Conservation (phyloP, 2,113 vertebrate genomes). For the Salminus brasiliensis region DNA sequence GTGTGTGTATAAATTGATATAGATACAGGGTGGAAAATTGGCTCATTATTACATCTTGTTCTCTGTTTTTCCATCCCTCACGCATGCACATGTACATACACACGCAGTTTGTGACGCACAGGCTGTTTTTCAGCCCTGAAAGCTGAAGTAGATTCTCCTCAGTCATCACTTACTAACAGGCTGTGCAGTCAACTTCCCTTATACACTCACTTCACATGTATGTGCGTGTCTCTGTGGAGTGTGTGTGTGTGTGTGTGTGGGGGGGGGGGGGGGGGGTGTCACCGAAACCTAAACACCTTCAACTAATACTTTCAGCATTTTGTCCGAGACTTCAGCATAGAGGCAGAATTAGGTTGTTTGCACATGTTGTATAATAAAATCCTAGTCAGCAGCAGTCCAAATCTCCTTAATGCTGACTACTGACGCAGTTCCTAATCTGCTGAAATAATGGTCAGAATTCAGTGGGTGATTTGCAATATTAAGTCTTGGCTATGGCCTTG, state of each 20-base stretch:
- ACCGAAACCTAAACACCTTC: too few species aligned
- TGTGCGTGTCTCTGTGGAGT: background rate
- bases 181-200: conserved; percentile 27
- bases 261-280: too few species aligned
- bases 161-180: conserved; percentile 37
- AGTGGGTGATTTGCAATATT: conserved; percentile 13
- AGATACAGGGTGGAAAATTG: too few species aligned
- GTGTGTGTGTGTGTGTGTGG: too few species aligned
- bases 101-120: conserved; percentile 15
- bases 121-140: conserved; percentile 16
- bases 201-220: background rate
- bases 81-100: conserved; percentile 16
- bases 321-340: background rate
- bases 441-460: conserved; percentile 36
- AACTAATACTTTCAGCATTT: too few species aligned
- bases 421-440: conserved; percentile 44
- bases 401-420: conserved; percentile 21
- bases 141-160: conserved; percentile 39
- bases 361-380: conserved; percentile 31
- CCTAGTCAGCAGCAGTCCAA: conserved; percentile 18
- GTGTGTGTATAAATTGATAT: background rate
- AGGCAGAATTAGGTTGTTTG: conserved; percentile 22
- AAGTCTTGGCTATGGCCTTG: conserved; percentile 11
- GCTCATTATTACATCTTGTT: conserved; percentile 19
- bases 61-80: background rate